Evolutionary conservation across 2,797 vertebrate species (phyloP).

Genomic region (Tinamus major): DNA sequence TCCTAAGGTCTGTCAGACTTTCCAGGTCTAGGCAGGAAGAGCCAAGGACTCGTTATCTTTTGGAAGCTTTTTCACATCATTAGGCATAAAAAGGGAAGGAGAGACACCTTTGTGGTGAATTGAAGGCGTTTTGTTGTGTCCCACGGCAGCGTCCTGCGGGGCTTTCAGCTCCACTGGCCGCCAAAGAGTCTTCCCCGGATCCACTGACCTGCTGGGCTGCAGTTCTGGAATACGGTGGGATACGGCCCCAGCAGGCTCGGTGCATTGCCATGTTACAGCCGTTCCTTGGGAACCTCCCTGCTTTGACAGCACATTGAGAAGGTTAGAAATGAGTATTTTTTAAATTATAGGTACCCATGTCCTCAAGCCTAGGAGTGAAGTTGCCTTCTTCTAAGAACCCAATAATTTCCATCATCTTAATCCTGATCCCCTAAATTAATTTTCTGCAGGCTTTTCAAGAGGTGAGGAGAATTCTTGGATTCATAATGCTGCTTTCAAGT

Average conservation of each 20-base stretch:
- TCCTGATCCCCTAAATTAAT: conserved; percentile 34
- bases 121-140: background rate
- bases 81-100: background rate
- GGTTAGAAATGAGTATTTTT: conserved; percentile 62
- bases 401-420: conserved; percentile 44
- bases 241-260: conserved; percentile 42
- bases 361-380: conserved; percentile 63
- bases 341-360: conserved; percentile 52
- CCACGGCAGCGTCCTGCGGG: background rate
- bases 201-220: background rate
- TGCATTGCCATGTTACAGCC: conserved; percentile 23
- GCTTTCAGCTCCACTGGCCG: background rate
- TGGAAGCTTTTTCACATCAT: background rate
- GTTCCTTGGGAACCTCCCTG: conserved; percentile 44
- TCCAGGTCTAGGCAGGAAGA: conserved; percentile 7
- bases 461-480: background rate
- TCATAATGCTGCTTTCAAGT: conserved; percentile 58
- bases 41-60: conserved; percentile 36
- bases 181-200: background rate
- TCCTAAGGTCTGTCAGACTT: background rate
- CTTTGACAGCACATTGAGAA: conserved; percentile 68
- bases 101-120: background rate
- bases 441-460: conserved; percentile 50
- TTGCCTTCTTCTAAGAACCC: conserved; percentile 53
- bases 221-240: background rate